Evolutionary conservation across 2,113 vertebrate genomes (phyloP), one percentile per base, ranked within the genome.

Genomic region (Seriola quinqueradiata): DNA sequence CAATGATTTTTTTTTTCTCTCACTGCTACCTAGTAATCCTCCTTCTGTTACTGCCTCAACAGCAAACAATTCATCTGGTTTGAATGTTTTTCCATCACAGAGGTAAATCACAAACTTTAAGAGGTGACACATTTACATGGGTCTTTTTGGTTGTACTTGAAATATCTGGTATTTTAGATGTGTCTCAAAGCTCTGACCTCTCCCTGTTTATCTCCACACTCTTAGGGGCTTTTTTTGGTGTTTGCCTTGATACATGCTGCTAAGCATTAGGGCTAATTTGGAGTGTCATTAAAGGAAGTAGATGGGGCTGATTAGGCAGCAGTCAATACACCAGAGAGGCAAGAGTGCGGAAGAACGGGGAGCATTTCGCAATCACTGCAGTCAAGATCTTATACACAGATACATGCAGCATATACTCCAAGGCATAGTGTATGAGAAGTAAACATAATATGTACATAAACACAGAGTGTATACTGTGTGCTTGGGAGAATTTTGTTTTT

Each of bases 211-310:
- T 87, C 81, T 85, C 64, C 72, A 81, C 77, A 67, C 84, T 77
- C 70, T 59, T 65, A 63, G 52, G 55, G 80, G 73, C 21, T 74
- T 79, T 86, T 87, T 64, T 44, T 50, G 52, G 58, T 42, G 40
- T 88, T 89, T 88, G 83, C 70, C 75, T 87, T 81, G 79, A 87
- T 85, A 90, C 89, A 84, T 60, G 78, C 89, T 91, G 89, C 88
- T 85, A 85, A 85, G 84, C 87, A 89, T 92, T 92, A 91, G 75
- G 84, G 83, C 85, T 92, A 87, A 92, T 87, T 78, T 78, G 79
- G 81, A 83, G 88, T 80, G 84, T 87, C 72, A 78, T 88, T 84
- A 89, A 84, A 87, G 83, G 85, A 90, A 82, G 89, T 84, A 83
- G 89, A 86, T 66, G 82, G 21, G 73, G 74, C 78, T 64, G 70